A percentile compares a stretch with the other conserved stretches of the same genome.
Conservation (phyloP, 2,888 invertebrate species). For the Tenthredo amoena region DNA sequence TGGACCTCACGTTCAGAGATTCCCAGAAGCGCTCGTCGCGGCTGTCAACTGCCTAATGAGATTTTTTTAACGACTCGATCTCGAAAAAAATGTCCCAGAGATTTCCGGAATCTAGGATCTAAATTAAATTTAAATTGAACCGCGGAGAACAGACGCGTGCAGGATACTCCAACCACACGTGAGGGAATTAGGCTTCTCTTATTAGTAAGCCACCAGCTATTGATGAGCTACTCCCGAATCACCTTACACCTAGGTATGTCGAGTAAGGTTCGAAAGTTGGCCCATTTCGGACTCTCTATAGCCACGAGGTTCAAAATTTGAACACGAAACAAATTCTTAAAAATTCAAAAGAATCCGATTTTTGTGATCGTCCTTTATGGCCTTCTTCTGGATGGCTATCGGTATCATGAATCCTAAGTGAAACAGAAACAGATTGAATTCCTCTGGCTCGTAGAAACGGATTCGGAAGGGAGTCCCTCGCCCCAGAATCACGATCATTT, state of each 20-base stretch:
- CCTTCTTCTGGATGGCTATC: not conserved
- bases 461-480: constrained; percentile 36
- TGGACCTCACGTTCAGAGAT: constrained; percentile 24
- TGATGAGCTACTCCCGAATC: not conserved
- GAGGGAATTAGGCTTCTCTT: not conserved
- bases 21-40: constrained; percentile 36
- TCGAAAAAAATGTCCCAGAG: constrained; percentile 28
- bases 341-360: not conserved
- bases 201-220: not conserved
- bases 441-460: constrained; percentile 27
- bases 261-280: not conserved
- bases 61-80: constrained; percentile 29
- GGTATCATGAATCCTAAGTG: constrained; percentile 27
- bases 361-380: not conserved
- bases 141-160: constrained; percentile 12
- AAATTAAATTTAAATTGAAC: constrained; percentile 40
- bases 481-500: constrained; percentile 67
- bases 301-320: not conserved
- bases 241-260: not conserved
- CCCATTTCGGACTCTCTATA: not conserved
- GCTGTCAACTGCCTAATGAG: constrained; percentile 46
- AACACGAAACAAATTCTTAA: not conserved
- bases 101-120: constrained; percentile 40
- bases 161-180: not conserved
- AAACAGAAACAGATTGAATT: constrained; percentile 53